A percentile compares a stretch with the other conserved stretches of the same genome.
phyloP scores from a whole-genome alignment of 2,888 invertebrate genomes.

The Vandiemenella viatica region DNA sequence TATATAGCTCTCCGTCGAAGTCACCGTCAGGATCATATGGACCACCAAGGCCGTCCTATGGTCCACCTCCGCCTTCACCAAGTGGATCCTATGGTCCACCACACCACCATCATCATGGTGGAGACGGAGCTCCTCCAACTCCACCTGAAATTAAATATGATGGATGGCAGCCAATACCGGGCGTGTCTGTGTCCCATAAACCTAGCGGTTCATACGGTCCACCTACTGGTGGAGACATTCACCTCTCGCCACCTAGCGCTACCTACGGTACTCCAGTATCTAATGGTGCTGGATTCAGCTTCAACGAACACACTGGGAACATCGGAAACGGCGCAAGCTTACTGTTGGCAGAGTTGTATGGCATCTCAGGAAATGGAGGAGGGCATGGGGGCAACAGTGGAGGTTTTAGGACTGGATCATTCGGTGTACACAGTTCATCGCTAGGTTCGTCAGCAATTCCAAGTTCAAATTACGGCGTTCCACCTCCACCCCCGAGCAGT shows the following conservation, averaged over 20 bases:
- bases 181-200: conserved; percentile 28
- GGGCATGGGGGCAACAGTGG: conserved; percentile 34
- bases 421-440: conserved; percentile 9
- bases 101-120: too few species aligned
- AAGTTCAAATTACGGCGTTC: conserved; percentile 5
- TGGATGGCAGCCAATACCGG: conserved; percentile 76
- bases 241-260: conserved; percentile 5
- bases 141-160: conserved; percentile 63
- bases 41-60: conserved; percentile 19
- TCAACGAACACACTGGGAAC: too few species aligned
- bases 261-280: conserved; percentile 9
- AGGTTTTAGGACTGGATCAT: conserved; percentile 8
- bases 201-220: conserved; percentile 16
- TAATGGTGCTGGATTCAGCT: neutral
- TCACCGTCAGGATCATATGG: conserved; percentile 14
- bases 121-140: conserved; percentile 57
- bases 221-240: conserved; percentile 12
- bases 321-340: too few species aligned
- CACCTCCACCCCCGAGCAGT: conserved; percentile 11
- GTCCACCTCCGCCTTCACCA: conserved; percentile 13
- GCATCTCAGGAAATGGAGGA: neutral
- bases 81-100: conserved; percentile 13
- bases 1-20: conserved; percentile 22
- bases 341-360: too few species aligned
- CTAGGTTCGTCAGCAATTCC: too few species aligned